phyloP scores from a whole-genome alignment of 2,113 vertebrate species.

The Amphilophus citrinellus region DNA sequence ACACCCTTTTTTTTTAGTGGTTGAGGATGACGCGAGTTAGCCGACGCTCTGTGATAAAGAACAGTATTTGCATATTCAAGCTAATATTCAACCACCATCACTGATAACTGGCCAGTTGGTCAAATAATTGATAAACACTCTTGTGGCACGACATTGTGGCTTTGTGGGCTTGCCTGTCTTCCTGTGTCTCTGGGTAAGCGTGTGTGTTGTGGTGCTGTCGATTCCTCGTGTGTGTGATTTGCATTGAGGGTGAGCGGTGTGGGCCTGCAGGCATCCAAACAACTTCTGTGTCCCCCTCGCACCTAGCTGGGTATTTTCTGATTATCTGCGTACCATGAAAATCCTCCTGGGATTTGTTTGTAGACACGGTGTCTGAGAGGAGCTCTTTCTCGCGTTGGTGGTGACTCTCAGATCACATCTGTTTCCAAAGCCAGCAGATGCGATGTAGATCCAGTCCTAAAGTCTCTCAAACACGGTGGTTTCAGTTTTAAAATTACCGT shows the following conservation, averaged over 20 bases:
- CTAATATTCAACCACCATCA: conserved; percentile 77
- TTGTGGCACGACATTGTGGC: neutral
- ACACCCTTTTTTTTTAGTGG: neutral
- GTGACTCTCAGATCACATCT: conserved; percentile 71
- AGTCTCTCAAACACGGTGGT: conserved; percentile 68
- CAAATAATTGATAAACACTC: conserved; percentile 53
- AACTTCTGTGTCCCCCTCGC: neutral
- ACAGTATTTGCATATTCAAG: conserved; percentile 79
- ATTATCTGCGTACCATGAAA: neutral
- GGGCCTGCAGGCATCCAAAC: neutral
- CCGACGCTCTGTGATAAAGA: conserved; percentile 22
- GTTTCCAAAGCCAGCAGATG: conserved; percentile 69
- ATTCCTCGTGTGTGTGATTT: conserved; percentile 26
- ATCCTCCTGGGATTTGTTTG: neutral
- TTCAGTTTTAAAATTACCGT: neutral
- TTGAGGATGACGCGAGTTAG: neutral
- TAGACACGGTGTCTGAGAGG: conserved; percentile 47
- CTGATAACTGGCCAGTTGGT: conserved; percentile 72
- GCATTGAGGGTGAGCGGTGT: conserved; percentile 6
- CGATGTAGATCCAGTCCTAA: conserved; percentile 36
- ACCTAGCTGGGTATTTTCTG: neutral
- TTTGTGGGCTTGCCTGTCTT: conserved; percentile 12
- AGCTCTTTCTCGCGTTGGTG: conserved; percentile 64
- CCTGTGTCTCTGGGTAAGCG: neutral
- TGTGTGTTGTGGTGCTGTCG: neutral